Base-by-base conservation (phyloP, 2,113 vertebrate genomes). In the Empidonax alnorum region DNA sequence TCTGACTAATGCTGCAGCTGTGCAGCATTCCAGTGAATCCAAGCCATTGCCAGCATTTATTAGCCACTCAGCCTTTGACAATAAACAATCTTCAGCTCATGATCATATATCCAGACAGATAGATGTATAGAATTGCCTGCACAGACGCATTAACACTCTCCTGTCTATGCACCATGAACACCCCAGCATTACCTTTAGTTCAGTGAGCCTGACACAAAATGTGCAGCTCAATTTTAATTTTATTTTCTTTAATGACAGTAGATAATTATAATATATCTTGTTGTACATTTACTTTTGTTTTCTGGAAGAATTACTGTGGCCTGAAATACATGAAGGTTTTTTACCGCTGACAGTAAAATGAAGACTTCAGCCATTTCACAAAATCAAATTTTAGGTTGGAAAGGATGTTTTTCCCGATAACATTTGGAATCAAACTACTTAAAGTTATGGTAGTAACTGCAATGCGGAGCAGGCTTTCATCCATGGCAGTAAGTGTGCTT, bases 1-100 rank as follows among this genome's bases (percentile, higher is more conserved):
- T 98, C 96, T 98, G 98, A 98, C 96, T 97, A 97, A 97, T 87
- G 96, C 94, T 84, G 94, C 98, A 98, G 97, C 96, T 98, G 96
- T 91, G 90, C 79, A 61, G 69, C 96, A 95, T 98, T 97, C 97
- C 97, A 95, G 75, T 9, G 76, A 97, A 95, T 97, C 91, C 76
- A 55, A 92, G 94, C 79, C 91, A 90, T 94, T 98, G 97, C 97
- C 97, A 97, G 95, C 90, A 76, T 93, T 96, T 97, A 97, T 97
- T 97, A 98, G 96, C 94, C 91, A 93, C 95, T 97, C 95, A 95
- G 91, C 49, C 95, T 97, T 78, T 95, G 97, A 97, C 97, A 96
- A 97, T 97, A 97, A 98, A 97, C 97, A 97, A 97, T 92, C 84
- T 92, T 75, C 50, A 62, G n/a, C 80, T 92, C 56, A 30, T 61